Conservation (phyloP, 2,888 invertebrate species). For the Drosophila multiciliata region DNA sequence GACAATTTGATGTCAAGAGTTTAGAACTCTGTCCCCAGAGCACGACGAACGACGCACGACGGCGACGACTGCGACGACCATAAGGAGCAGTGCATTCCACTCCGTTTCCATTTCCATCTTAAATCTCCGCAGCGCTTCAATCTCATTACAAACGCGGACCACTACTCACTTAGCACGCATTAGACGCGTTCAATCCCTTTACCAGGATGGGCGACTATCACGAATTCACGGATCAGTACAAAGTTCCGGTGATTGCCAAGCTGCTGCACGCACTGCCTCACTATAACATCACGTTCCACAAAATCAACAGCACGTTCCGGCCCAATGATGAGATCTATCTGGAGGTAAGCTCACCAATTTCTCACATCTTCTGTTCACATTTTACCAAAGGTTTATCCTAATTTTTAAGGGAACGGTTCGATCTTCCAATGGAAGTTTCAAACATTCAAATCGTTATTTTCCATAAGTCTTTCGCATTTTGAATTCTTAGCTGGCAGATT, state of each 20-base stretch:
- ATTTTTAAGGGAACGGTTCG: neutral
- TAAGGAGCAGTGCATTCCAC: slow-evolving; percentile 37
- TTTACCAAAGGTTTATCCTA: neutral
- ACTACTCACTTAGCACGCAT: slow-evolving; percentile 17
- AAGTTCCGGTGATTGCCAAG: slow-evolving; percentile 93
- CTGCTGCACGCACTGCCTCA: slow-evolving; percentile 96
- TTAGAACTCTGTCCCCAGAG: slow-evolving; percentile 69
- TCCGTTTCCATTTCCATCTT: slow-evolving; percentile 21
- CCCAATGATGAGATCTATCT: slow-evolving; percentile 95
- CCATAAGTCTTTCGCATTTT: neutral
- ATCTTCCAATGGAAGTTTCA: neutral
- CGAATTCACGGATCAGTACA: slow-evolving; percentile 89
- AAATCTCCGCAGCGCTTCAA: slow-evolving; percentile 11
- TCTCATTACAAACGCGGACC: slow-evolving; percentile 23
- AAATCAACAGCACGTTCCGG: slow-evolving; percentile 96
- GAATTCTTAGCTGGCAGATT: neutral
- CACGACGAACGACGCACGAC: slow-evolving; percentile 51
- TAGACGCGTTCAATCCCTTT: slow-evolving; percentile 20
- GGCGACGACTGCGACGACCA: slow-evolving; percentile 27
- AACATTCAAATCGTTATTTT: neutral
- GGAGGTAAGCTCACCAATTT: slow-evolving; percentile 88
- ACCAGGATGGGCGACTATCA: slow-evolving; percentile 83
- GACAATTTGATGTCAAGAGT: slow-evolving; percentile 74
- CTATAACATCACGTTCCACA: slow-evolving; percentile 95
- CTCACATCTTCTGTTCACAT: neutral